Conservation (phyloP, 2,797 vertebrate genomes). For the Carapus acus region DNA sequence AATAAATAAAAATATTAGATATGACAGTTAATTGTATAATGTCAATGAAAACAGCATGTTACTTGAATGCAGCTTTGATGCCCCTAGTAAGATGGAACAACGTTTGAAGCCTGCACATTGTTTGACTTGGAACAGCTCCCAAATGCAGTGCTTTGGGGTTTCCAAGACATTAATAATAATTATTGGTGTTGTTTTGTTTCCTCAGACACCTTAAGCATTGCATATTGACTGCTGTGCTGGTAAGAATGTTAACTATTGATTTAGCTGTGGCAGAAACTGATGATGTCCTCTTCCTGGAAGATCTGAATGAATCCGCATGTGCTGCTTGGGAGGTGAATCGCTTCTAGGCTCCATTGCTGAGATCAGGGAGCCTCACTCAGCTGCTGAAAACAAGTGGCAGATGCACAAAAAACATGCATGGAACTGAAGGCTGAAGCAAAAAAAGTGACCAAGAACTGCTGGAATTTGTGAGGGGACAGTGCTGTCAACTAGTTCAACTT, state of each 20-base stretch:
- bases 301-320: constrained; percentile 54
- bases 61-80: constrained; percentile 5
- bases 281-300: constrained; percentile 56
- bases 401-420: background rate
- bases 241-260: constrained; percentile 74
- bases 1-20: no score
- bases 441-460: background rate
- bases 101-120: constrained; percentile 29
- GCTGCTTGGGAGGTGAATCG: constrained; percentile 37
- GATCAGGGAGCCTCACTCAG: constrained; percentile 11
- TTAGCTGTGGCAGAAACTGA: constrained; percentile 52
- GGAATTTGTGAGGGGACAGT: background rate
- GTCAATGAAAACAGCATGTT: no score
- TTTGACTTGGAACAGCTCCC: constrained; percentile 43
- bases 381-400: constrained; percentile 4
- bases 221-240: constrained; percentile 68
- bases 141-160: constrained; percentile 54
- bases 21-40: no score
- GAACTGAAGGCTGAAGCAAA: constrained; percentile 2
- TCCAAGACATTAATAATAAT: constrained; percentile 70
- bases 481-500: constrained; percentile 4
- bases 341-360: constrained; percentile 24
- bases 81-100: constrained; percentile 11
- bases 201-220: constrained; percentile 69
- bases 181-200: constrained; percentile 70